A percentile compares a stretch with the other conserved stretches of the same genome.
Conservation (phyloP, 2,888 invertebrate species). For the Euzophera pinguis region DNA sequence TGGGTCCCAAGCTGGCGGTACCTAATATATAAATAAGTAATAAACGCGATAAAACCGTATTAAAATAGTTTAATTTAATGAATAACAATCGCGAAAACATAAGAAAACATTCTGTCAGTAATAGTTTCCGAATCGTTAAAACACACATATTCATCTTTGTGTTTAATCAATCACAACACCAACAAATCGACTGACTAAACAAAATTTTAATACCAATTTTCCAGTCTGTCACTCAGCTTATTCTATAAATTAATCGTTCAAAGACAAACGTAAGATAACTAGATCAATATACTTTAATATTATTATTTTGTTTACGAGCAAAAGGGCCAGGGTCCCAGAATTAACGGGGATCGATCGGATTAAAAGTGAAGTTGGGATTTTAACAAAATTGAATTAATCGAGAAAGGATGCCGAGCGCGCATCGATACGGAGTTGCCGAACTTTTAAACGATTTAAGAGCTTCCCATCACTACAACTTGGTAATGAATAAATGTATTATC, state of each 20-base stretch:
- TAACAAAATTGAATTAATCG: conserved; percentile 69
- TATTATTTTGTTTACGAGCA: conserved; percentile 56
- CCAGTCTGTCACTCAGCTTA: conserved; percentile 8
- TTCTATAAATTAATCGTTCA: conserved; percentile 10
- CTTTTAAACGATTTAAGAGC: conserved; percentile 31
- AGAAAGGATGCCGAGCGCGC: conserved; percentile 36
- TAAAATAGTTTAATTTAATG: no score
- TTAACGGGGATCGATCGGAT: conserved; percentile 65
- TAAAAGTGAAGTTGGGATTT: conserved; percentile 63
- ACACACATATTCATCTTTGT: no score
- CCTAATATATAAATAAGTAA: no score
- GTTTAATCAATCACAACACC: no score
- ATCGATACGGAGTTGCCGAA: conserved; percentile 24
- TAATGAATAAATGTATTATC: conserved; percentile 7
- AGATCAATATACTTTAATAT: conserved; percentile 71
- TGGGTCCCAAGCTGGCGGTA: no score
- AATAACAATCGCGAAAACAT: no score
- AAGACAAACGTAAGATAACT: conserved; percentile 34
- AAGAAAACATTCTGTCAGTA: no score
- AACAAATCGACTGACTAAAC: not conserved
- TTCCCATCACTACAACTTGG: conserved; percentile 15
- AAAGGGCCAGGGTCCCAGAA: conserved; percentile 34
- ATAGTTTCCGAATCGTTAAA: not conserved
- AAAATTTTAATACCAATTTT: not conserved
- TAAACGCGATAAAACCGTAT: no score